phyloP scores from a whole-genome alignment of 2,797 vertebrate species.

The Sitta carolinensis region DNA sequence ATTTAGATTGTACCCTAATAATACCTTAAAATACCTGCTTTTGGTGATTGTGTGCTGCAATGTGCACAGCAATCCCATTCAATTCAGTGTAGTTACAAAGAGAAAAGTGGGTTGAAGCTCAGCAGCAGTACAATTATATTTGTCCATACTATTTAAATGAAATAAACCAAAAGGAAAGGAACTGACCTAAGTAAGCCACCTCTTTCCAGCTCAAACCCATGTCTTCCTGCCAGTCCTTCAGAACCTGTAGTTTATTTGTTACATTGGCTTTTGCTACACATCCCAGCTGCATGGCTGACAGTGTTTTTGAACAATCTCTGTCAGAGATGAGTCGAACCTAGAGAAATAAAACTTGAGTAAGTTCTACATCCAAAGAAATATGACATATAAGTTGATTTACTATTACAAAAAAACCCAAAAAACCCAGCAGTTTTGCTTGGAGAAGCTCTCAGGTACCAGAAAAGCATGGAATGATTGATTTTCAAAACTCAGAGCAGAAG shows the following conservation, averaged over 20 bases:
- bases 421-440: background rate
- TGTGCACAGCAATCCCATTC: background rate
- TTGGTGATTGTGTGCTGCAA: background rate
- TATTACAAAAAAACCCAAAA: background rate
- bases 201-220: conserved; percentile 85
- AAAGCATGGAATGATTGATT: background rate
- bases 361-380: background rate
- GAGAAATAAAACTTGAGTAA: background rate
- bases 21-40: background rate
- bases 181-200: conserved; percentile 90
- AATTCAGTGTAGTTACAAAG: background rate
- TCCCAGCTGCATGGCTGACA: conserved; percentile 74
- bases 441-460: background rate
- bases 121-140: background rate
- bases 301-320: conserved; percentile 69
- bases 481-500: background rate
- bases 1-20: background rate
- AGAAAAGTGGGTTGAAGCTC: background rate
- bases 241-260: conserved; percentile 69
- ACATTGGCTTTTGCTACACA: conserved; percentile 72
- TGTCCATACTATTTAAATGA: background rate
- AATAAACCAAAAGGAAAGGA: background rate
- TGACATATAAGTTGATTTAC: background rate
- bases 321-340: conserved; percentile 87
- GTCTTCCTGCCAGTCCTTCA: conserved; percentile 73